Evolutionary conservation across 2,888 invertebrate genomes (phyloP).

Genomic region (Microdon myrmicae): DNA sequence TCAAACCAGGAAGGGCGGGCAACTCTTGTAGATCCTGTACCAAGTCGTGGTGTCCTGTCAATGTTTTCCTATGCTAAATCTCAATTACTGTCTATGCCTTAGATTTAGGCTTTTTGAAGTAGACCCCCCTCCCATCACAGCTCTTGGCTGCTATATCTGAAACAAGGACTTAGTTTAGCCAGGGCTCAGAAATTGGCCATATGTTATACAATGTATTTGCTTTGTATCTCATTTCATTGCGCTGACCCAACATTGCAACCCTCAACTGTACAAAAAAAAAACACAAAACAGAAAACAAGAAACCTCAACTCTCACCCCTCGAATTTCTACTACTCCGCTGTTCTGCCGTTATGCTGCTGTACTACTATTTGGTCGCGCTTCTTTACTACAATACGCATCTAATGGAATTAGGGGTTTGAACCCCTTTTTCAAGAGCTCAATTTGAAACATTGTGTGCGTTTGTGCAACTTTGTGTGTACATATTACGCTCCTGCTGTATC

Average conservation of each 20-base stretch:
- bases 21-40: no score
- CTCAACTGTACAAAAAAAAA: no score
- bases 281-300: no score
- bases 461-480: not conserved
- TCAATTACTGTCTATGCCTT: slow-evolving; percentile 13
- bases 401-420: slow-evolving; percentile 26
- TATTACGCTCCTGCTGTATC: slow-evolving; percentile 6
- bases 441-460: not conserved
- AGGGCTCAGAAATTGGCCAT: slow-evolving; percentile 47
- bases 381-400: slow-evolving; percentile 26
- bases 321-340: no score
- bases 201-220: slow-evolving; percentile 49
- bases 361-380: slow-evolving; percentile 2
- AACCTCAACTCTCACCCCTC: no score
- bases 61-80: slow-evolving; percentile 5
- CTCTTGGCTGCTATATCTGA: slow-evolving; percentile 9
- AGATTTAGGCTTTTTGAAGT: slow-evolving; percentile 6
- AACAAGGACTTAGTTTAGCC: no score
- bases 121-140: slow-evolving; percentile 12
- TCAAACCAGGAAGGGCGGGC: slow-evolving; percentile 17
- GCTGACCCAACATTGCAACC: slow-evolving; percentile 29
- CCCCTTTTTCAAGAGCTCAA: slow-evolving; percentile 22
- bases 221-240: slow-evolving; percentile 41
- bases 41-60: no score
- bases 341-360: not conserved